Evolutionary conservation across 2,888 invertebrate genomes (phyloP), one percentile per base, ranked within the genome.

Genomic region (Maniola hyperantus): DNA sequence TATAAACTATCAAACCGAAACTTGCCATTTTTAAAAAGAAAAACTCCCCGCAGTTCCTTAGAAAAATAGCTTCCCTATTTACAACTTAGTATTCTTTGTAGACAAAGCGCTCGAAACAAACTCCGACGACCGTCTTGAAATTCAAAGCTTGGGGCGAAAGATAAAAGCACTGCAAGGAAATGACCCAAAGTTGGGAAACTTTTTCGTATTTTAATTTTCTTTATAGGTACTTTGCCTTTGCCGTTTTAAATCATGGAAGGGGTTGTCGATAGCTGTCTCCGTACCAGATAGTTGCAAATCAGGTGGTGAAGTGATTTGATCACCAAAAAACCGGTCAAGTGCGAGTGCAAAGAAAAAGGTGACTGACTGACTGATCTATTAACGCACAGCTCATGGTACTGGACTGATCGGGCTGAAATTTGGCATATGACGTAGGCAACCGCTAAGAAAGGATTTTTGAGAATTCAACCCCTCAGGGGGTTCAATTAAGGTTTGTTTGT

Each of bases 81-180:
- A 71, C 70, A 71, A 71, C 68, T 71, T 71, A 64, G 69, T 65
- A 71, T 71, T 71, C 70, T 71, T 71, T 71, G 70, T 71, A 68
- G 68, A 71, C 70, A 68, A 71, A 71, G 70, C 70, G 66, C 68
- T 71, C 55, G 70, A 70, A 70, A 71, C 67, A 67, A 69, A 69
- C 69, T 69, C 69, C 64, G 66, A 55, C 48, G 64, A 69, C 61
- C 68, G 64, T 66, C 70, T 71, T 71, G 70, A 71, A 71, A 71
- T 71, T 71, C 70, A 68, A 71, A 66, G 64, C 70, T 71, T 67
- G 64, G 53, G 64, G 67, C 67, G 65, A 61, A 71, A 71, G 70
- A 71, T 71, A 71, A 71, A 68, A 71, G 70, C 70, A 71, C 61
- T 71, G 70, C 66, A 68, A 66, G 70, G 48, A 71, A 71, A 71